These are phyloP conservation scores for Drosophila stalkeri DNA, from an alignment of 2,888 invertebrate species.

Conservation along the genomic window DNA sequence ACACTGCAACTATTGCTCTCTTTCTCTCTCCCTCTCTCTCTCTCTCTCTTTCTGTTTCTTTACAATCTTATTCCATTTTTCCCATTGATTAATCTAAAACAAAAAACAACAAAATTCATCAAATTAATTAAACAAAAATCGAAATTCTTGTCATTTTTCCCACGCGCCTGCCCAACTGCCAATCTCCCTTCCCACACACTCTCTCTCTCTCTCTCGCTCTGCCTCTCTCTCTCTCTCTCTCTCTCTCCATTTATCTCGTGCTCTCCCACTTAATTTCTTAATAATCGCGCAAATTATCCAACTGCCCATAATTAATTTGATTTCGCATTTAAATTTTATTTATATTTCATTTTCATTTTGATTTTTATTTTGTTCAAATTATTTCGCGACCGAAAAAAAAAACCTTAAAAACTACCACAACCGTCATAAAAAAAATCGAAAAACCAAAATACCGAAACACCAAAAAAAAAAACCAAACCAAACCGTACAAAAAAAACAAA, in stretches of 20 bases:
- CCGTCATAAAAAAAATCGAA: conserved; percentile 14
- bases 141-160: conserved; percentile 59
- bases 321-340: conserved; percentile 32
- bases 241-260: background rate
- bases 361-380: conserved; percentile 17
- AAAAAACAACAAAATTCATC: conserved; percentile 33
- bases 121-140: conserved; percentile 55
- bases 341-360: conserved; percentile 35
- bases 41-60: conserved; percentile 22
- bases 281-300: conserved; percentile 16
- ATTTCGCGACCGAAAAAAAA: conserved; percentile 34
- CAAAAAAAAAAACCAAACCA: conserved; percentile 28
- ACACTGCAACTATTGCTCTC: conserved; percentile 36
- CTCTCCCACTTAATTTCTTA: conserved; percentile 28
- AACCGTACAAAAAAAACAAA: conserved; percentile 5
- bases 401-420: conserved; percentile 24
- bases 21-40: conserved; percentile 12
- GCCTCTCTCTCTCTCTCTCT: background rate
- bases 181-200: background rate
- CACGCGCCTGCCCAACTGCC: conserved; percentile 43
- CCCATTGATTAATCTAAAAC: conserved; percentile 14
- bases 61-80: conserved; percentile 19
- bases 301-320: conserved; percentile 26
- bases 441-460: conserved; percentile 22
- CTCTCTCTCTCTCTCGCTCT: background rate